Base-by-base conservation (phyloP, 2,888 invertebrate genomes). In the Hirtodrosophila trivittata region DNA sequence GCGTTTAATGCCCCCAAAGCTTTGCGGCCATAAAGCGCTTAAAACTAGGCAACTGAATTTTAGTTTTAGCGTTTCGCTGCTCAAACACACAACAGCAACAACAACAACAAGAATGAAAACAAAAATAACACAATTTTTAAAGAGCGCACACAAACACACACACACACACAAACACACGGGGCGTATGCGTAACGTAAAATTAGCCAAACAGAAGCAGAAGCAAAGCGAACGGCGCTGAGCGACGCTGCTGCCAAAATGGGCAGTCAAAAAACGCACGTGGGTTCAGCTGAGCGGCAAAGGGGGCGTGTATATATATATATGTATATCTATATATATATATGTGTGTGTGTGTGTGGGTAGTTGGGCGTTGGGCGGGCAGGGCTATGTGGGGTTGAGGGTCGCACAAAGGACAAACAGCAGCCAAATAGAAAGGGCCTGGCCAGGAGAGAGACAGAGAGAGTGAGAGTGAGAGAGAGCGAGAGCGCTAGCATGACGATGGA, bases 151-250 rank as follows among this genome's bases (percentile, higher is more conserved):
- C 35, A 50, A n/a, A 45, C 21, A 7, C 26, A 47, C 28, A 28
- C 28, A 28, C 2, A 8, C 28, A 59, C 46, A 57, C 46, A 65
- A 41, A 59, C 66, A 52, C 60, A 25, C 41, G 32, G 3, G 51
- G 37, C 72, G 77, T 83, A 80, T 80, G 83, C 80, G 78, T 77
- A 80, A 80, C 77, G 72, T 67, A 57, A 80, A 80, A 83, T 80
- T 80, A 78, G 83, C 78, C 60, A 63, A 28, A 28, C 28, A 28
- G 18, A 2, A 67, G 1, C 35, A 51, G 45, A 45, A 67, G 1
- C 13, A 55, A 67, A 60, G 33, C 51, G 65, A 58, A 60, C 67
- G 56, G 55, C 66, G 56, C 62, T 46, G 63, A 63, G 51, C 55
- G 56, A 51, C 68, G 57, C 55, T 7, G 41, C 32, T 54, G 41